Evolutionary conservation across 30 jellyfish, hydroid and myxozoan species (phyloP).

Genomic region (Cassiopea andromeda): DNA sequence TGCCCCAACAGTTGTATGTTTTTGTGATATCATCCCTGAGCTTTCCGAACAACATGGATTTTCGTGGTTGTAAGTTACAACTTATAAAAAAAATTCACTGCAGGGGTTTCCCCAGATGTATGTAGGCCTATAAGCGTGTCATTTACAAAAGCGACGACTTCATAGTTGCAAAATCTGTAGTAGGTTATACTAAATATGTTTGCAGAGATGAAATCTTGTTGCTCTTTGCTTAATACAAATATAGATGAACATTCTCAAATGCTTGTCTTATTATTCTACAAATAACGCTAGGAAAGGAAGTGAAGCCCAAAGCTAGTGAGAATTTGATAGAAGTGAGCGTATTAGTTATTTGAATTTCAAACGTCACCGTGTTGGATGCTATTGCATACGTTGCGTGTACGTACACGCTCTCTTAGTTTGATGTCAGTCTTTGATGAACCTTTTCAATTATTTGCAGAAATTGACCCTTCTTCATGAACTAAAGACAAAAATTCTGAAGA

Average conservation of each 20-base stretch:
- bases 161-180: not conserved
- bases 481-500: slow-evolving; percentile 72
- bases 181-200: not conserved
- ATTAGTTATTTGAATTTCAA: no score
- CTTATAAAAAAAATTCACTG: not conserved
- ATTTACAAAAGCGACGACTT: slow-evolving; percentile 3
- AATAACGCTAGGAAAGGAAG: no score
- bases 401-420: not conserved
- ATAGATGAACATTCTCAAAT: not conserved
- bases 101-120: slow-evolving; percentile 10
- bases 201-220: not conserved
- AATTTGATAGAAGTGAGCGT: no score
- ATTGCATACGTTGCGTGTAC: no score
- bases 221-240: not conserved
- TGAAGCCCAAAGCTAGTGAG: no score
- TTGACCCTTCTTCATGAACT: slow-evolving; percentile 68
- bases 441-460: slow-evolving; percentile 61
- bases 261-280: no score
- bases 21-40: no score
- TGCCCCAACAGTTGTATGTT: not conserved
- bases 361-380: no score
- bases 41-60: no score
- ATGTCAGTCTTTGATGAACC: not conserved
- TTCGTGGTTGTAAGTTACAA: not conserved
- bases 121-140: slow-evolving; percentile 1